Evolutionary conservation across 2,113 vertebrate species (phyloP).

Genomic region (Hippocampus guttulatus): DNA sequence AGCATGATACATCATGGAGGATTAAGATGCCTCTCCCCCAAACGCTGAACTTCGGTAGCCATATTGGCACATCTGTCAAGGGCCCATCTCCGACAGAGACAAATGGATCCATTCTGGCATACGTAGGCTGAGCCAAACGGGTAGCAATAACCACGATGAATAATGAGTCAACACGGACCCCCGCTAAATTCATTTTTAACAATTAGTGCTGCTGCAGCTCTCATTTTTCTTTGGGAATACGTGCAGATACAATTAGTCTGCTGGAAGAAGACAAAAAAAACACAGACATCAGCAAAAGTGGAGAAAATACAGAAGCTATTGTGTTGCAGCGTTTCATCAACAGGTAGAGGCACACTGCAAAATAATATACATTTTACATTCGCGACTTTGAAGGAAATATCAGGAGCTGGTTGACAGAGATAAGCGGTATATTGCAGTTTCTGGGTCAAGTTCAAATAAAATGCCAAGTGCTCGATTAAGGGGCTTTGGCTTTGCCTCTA

Average conservation of each 20-base stretch:
- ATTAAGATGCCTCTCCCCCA: conserved; percentile 72
- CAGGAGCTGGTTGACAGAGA: background rate
- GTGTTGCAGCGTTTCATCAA: conserved; percentile 54
- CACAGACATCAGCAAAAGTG: conserved; percentile 46
- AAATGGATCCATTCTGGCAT: conserved; percentile 68
- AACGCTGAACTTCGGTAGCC: conserved; percentile 62
- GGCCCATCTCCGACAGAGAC: conserved; percentile 70
- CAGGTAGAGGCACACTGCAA: background rate
- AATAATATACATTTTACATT: background rate
- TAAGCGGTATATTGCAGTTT: conserved; percentile 2
- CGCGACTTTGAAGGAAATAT: background rate
- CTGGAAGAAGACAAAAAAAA: conserved; percentile 27
- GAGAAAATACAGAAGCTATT: conserved; percentile 61
- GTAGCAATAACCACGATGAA: conserved; percentile 71
- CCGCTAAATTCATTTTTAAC: conserved; percentile 71
- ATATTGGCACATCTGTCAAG: conserved; percentile 77
- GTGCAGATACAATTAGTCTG: conserved; percentile 59
- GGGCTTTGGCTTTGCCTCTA: background rate
- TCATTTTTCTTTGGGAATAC: conserved; percentile 63
- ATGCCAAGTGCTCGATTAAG: background rate
- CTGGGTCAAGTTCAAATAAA: conserved; percentile 7
- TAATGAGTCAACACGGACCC: conserved; percentile 59
- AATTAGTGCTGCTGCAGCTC: conserved; percentile 69
- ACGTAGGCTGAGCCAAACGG: conserved; percentile 69
- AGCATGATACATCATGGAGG: conserved; percentile 73